Percentiles rank a stretch among this genome's conserved stretches.
Evolutionary conservation across 92 coral and sea anemone species (phyloP).

Genomic region (Phenganax subtilis): DNA sequence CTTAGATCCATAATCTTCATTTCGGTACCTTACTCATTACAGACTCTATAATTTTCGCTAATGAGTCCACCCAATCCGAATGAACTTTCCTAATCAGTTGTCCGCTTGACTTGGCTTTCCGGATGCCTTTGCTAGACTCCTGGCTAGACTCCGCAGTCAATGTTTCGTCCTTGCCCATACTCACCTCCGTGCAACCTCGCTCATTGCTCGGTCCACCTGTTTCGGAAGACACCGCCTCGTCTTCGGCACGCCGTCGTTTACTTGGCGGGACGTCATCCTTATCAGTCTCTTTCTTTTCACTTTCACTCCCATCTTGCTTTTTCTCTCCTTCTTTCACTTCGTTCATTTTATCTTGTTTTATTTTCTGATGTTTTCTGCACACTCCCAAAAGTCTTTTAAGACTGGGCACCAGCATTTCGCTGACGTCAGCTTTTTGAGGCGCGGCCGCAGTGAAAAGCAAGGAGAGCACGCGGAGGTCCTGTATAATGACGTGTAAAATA

Average conservation of each 20-base stretch:
- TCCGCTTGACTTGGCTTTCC: conserved; percentile 40
- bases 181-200: conserved; percentile 31
- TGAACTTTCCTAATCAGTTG: conserved; percentile 56
- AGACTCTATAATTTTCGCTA: conserved; percentile 67
- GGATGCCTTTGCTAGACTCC: conserved; percentile 45
- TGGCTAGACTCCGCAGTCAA: background rate
- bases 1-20: background rate
- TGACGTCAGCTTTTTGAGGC: conserved; percentile 73
- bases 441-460: conserved; percentile 69
- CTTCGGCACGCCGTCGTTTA: conserved; percentile 50
- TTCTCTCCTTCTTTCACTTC: conserved; percentile 13
- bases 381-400: conserved; percentile 58
- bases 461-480: conserved; percentile 78
- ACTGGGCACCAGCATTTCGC: conserved; percentile 70
- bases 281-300: conserved; percentile 38
- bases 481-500: background rate
- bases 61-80: conserved; percentile 66
- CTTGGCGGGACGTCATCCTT: conserved; percentile 25
- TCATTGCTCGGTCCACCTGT: conserved; percentile 34
- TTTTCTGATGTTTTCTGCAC: conserved; percentile 62
- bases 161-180: conserved; percentile 54
- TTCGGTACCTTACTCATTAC: conserved; percentile 60
- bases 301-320: background rate
- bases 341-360: conserved; percentile 56
- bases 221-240: conserved; percentile 57